Base-by-base conservation (phyloP, 2,888 invertebrate species). In the Schrankia costaestrigalis region DNA sequence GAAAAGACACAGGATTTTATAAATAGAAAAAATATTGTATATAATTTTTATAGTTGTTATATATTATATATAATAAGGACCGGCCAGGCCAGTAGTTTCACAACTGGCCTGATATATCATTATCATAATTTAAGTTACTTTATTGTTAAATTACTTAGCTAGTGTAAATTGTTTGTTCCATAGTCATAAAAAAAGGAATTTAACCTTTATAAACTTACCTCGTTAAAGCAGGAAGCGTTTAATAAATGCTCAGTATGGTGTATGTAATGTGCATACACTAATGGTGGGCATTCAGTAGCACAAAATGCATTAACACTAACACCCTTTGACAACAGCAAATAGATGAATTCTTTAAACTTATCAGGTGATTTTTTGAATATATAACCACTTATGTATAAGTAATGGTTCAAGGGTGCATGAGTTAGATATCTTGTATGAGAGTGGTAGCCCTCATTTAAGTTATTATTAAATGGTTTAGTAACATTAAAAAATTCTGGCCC, bases 311-410 rank as follows among this genome's bases (percentile, higher is more conserved):
- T 72, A 3, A 85, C 82, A 26, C 69, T 50, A 3, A 81, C 74
- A 11, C 88, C 89, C 56, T 78, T 70, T 57, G 72, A 73, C 0
- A 89, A 58, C 37, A 84, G 77, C 31, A 84, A 63, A 55, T 78
- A 71, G 38, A 89, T 78, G 30, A 78, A 77, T 37, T 81, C 76
- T 39, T 39, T 60, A 44, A 86, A 87, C 28, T 75, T 78, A 10
- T 80, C 77, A 12, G 56, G 56, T 10, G 75, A 76, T 21, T 63
- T 56, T 9, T 66, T 67, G 39, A 78, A 85, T 50, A 89, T 78
- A 47, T 89, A 87, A 59, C 83, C 81, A 59, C 78, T 75, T 10
- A 88, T 72, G 51, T 79, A 74, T 25, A 89, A 61, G 51, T 70
- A 82, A 24, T 78, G 73, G 45, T 81, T 85, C 9, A 89, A 44